Conservation (phyloP, 64 coral and sea anemone genomes). For the Trachythela sp. region DNA sequence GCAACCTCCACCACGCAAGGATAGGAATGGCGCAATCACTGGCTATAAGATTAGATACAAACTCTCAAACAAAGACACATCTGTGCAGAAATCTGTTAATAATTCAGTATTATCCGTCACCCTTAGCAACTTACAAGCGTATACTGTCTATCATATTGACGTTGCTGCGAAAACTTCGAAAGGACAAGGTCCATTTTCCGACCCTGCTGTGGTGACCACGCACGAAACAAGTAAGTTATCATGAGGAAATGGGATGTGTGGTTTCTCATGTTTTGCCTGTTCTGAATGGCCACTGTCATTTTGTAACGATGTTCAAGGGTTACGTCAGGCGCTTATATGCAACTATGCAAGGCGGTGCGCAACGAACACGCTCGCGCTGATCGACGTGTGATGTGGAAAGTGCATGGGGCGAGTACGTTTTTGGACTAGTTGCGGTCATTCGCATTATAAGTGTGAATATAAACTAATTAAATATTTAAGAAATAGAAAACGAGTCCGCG, state of each 20-base stretch:
- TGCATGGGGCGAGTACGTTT: no score
- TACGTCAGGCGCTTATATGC: no score
- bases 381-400: no score
- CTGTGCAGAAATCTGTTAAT: not conserved
- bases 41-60: not conserved
- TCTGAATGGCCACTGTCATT: no score
- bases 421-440: no score
- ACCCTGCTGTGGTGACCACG: not conserved
- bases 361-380: no score
- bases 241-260: not conserved
- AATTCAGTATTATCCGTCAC: not conserved
- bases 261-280: not conserved
- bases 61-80: not conserved
- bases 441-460: no score
- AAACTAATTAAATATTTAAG: no score
- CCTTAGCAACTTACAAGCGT: not conserved
- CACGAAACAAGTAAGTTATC: conserved; percentile 2
- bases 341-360: no score
- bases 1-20: not conserved
- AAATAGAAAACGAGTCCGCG: no score
- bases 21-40: not conserved
- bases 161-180: not conserved
- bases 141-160: not conserved
- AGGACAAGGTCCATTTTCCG: not conserved
- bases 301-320: no score